These are phyloP conservation scores for Solenodon paradoxus DNA, from an alignment of 2,113 vertebrate species.

Conservation along the genomic window DNA sequence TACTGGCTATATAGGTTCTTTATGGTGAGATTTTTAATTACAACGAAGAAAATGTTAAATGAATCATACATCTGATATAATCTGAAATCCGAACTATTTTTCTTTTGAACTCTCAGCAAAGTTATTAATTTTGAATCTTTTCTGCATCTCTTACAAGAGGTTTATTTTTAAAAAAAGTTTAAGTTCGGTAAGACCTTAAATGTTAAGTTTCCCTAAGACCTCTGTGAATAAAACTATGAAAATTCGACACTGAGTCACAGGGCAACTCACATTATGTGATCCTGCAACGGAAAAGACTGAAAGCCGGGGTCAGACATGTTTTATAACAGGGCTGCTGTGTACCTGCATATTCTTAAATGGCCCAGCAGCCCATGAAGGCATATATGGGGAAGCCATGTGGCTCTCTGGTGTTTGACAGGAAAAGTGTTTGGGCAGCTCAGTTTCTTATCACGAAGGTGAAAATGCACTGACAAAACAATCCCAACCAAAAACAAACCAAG, in stretches of 20 bases:
- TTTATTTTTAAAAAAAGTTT: not conserved
- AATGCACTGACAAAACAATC: not conserved
- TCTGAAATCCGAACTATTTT: not conserved
- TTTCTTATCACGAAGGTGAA: not conserved
- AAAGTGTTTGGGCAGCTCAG: not conserved
- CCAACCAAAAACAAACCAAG: not conserved
- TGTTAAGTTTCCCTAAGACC: not conserved
- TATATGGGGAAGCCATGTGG: not conserved
- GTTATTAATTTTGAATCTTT: not conserved
- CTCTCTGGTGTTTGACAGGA: not conserved
- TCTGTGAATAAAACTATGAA: not conserved
- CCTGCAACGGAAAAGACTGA: not conserved
- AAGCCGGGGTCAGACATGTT: not conserved
- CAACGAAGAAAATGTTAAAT: conserved; percentile 52
- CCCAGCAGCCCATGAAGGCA: not conserved
- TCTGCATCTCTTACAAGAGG: conserved; percentile 12
- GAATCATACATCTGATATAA: conserved; percentile 16
- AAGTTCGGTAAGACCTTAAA: conserved; percentile 4
- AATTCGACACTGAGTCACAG: not conserved
- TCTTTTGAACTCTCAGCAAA: not conserved
- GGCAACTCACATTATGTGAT: not conserved
- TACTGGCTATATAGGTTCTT: conserved; percentile 30
- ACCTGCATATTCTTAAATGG: not conserved
- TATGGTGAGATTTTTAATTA: conserved; percentile 55
- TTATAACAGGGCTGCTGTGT: not conserved